Evolutionary conservation across 2,113 vertebrate genomes (phyloP), one percentile per base, ranked within the genome.

Genomic region (Alosa alosa): DNA sequence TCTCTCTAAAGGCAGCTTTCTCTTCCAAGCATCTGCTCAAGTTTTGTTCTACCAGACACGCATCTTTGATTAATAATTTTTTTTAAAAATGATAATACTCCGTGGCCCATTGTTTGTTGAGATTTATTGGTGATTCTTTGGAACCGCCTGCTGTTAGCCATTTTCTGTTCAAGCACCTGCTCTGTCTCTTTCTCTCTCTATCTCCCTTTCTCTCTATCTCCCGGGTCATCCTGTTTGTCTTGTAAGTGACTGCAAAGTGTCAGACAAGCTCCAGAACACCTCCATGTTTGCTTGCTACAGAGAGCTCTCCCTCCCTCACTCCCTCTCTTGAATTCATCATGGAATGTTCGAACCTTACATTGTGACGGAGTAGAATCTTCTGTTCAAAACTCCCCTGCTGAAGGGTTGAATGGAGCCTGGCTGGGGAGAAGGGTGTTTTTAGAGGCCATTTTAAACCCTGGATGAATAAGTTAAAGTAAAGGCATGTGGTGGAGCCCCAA

Each of bases 141-240:
- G 72, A 39, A 3, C 31, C 3, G 31, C 72, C 72, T 78, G 72
- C 72, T 78, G 72, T 78, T 39, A 36, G 36, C 72, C 5, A 72
- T 47, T 31, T 81, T 55, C 50, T 39, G 17, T 55, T 84, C 15
- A 68, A 86, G 81, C 44, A 7, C n/a, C 78, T 83, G 25, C 72
- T 39, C 31, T 78, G 13, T 78, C 31, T 78, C 31, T 41, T 10
- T 75, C 31, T 36, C 68, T 75, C 3, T 75, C 25, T 75, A 31
- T 75, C 25, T 36, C 68, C 39, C 11, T 75, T 25, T 72, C n/a
- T 72, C n/a, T 64, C 60, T 64, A 6, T 64, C 20, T 64, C 60
- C 15, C 25, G 1, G 3, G 31, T 78, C 25, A 78, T 11, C 36
- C 36, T 39, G 31, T 78, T 78, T 78, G 72, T 78, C 72, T 41